Percentiles rank a stretch among this genome's conserved stretches.
Conservation (phyloP, 2,888 invertebrate genomes). For the Stegophylla sp. region DNA sequence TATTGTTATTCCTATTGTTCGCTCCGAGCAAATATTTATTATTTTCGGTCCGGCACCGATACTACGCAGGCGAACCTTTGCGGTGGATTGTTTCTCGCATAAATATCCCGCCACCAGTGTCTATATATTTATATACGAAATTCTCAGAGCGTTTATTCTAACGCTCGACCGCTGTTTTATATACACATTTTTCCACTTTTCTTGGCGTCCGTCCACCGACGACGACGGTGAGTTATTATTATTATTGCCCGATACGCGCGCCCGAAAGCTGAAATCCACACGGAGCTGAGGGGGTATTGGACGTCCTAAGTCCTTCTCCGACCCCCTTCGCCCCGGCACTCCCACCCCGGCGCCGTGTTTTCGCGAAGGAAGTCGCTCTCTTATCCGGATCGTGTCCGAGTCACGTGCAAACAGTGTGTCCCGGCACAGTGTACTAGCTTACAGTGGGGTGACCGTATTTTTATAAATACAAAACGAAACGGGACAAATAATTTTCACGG, state of each 20-base stretch:
- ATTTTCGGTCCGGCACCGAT: not conserved
- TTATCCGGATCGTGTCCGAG: not conserved
- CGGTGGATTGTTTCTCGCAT: not conserved
- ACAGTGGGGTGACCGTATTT: too few relatives aligned
- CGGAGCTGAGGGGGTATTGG: not conserved
- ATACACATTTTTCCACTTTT: slow-evolving; percentile 6
- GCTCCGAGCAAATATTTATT: not conserved
- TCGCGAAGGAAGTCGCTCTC: too few relatives aligned
- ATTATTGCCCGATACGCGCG: too few relatives aligned
- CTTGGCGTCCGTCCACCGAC: slow-evolving; percentile 19
- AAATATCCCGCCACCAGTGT: not conserved
- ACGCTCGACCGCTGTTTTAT: not conserved
- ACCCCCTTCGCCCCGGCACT: too few relatives aligned
- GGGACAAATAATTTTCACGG: too few relatives aligned
- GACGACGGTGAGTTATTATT: slow-evolving; percentile 9
- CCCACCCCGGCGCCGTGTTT: too few relatives aligned
- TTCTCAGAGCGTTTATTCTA: not conserved
- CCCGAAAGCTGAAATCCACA: slow-evolving; percentile 1
- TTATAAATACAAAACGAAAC: not conserved
- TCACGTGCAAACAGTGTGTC: not conserved
- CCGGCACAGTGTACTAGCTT: not conserved
- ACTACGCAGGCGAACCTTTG: not conserved
- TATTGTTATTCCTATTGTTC: not conserved
- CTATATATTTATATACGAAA: too few relatives aligned
- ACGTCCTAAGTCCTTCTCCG: not conserved